phyloP scores from a whole-genome alignment of 1,140 invertebrate genomes.

The Mya arenaria region DNA sequence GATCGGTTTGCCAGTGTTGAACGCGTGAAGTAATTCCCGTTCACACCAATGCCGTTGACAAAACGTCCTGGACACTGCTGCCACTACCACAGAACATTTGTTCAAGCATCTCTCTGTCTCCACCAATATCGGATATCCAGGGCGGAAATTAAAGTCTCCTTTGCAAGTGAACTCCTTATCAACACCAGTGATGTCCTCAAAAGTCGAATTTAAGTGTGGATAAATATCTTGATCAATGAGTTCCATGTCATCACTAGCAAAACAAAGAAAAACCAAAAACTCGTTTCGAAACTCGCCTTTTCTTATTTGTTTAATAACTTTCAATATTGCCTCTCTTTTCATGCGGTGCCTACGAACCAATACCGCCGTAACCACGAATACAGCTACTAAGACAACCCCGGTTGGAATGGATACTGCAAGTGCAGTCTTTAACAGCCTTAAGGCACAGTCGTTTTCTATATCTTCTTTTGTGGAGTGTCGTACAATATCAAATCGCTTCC shows the following conservation, averaged over 20 bases:
- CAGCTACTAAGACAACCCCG: background rate
- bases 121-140: background rate
- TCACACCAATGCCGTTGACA: background rate
- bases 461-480: background rate
- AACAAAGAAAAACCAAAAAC: conserved; percentile 2
- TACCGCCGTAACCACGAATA: background rate
- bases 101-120: background rate
- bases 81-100: background rate
- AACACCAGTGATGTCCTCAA: conserved; percentile 11
- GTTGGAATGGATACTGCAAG: background rate
- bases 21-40: background rate
- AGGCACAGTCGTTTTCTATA: background rate
- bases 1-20: background rate
- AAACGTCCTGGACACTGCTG: background rate
- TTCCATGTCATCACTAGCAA: conserved; percentile 10
- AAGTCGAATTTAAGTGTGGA: background rate
- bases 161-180: conserved; percentile 7
- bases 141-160: background rate
- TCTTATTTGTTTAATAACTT: background rate
- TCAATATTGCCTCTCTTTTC: background rate
- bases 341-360: background rate
- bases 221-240: background rate
- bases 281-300: background rate
- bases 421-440: background rate
- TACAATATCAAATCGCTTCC: background rate